Base-by-base conservation (phyloP, 2,113 vertebrate genomes). In the Urocolius indicus region DNA sequence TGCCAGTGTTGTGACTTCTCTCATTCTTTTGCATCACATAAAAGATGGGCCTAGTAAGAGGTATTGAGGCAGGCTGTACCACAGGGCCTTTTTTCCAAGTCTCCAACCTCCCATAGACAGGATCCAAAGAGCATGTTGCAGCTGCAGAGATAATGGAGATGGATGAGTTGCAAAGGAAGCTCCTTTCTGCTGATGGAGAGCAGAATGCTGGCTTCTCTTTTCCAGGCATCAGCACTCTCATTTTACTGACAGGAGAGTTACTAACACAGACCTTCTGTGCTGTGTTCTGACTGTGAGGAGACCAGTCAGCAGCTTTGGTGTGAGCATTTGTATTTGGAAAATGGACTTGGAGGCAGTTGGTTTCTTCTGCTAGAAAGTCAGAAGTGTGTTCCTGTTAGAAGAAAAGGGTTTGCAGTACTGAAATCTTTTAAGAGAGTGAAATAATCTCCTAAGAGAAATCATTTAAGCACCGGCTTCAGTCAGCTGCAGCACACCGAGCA, bases 271-370 rank as follows among this genome's bases (percentile, higher is more conserved):
- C 11, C 7, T 36, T 29, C 26, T 48, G 49, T 72, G n/a, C 51
- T 2, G 0, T 18, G 0, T 16, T 23, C 41, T 66, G 76, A 22
- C 57, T 6, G 21, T 63, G 55, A 62, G 41, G 34, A 54, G 16
- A 21, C 30, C 32, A 36, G 15, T n/a, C 4, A 0, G 54, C 41
- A 55, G 11, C 24, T 43, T 75, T 45, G 29, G 58, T 3, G 0
- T 17, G n/a, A 91, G 61, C 21, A 36, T 45, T 30, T 61, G 16
- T 75, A 78, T 74, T 6, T 75, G 61, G 61, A 57, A 57, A 91
- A 49, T 51, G 51, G 52, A 48, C 36, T 52, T 13, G 13, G 29
- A 83, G 63, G 59, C 26, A 19, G 0, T 52, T 22, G 16, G 74
- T 85, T 76, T 48, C 34, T 74, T 84, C 52, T 86, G 58, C 15